Base-by-base conservation (phyloP, 1,140 invertebrate species). In the Bactericera cockerelli region DNA sequence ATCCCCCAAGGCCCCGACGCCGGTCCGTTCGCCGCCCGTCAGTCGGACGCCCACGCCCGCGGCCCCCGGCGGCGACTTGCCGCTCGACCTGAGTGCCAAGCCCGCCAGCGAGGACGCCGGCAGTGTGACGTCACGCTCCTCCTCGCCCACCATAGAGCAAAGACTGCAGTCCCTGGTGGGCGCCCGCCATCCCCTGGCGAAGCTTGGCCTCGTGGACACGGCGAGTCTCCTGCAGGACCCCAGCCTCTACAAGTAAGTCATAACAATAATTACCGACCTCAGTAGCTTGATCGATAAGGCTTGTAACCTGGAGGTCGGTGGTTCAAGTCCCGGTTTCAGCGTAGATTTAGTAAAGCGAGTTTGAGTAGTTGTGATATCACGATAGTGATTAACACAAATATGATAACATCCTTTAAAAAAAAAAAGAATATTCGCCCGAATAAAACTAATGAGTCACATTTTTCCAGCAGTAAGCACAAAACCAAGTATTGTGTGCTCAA, bases 21-120 rank as follows among this genome's bases (percentile, higher is more conserved):
- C 33, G 33, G n/a, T 25, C n/a, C 16, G 56, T 10, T 22, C 24
- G 6, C n/a, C n/a, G 14, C 6, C 38, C 26, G 11, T n/a, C 2
- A 13, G 8, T 24, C 2, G 11, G 1, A 59, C 33, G n/a, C 22
- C 36, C 25, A 61, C 57, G 1, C n/a, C 24, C 16, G 56, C 70
- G 69, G 67, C 69, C 68, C 60, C 66, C 72, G 68, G 71, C 62
- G 72, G 72, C 49, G 83, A 86, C 67, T 81, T 85, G 71, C 86
- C 86, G 22, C 76, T 87, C 63, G 86, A 87, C 75, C 79, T 89
- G 65, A 87, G 84, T 73, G 81, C 83, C 65, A 84, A 86, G 69
- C 72, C 73, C 59, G 36, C 53, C 56, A 36, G 56, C 58, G 31
- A 63, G 57, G 49, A 55, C 59, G 28, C 54, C 58, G 24, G 56